phyloP scores from a whole-genome alignment of 2,888 invertebrate genomes.

The Boloria euphrosyne region DNA sequence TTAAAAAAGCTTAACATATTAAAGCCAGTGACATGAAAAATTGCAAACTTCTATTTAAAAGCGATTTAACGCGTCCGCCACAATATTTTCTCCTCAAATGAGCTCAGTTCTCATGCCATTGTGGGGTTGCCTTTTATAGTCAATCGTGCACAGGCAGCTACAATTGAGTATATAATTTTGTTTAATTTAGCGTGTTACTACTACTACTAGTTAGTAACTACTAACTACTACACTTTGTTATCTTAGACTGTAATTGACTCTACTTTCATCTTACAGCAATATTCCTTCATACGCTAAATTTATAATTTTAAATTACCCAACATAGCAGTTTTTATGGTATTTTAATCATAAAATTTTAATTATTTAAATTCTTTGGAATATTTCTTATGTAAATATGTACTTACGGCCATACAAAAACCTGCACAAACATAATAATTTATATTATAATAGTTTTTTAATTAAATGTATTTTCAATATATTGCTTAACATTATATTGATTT shows the following conservation, averaged over 20 bases:
- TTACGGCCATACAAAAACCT: too few relatives aligned
- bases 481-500: too few relatives aligned
- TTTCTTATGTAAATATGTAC: too few relatives aligned
- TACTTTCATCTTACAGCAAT: background rate
- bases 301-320: too few relatives aligned
- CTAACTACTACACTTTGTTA: background rate
- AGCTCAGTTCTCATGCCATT: constrained; percentile 80
- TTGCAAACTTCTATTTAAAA: constrained; percentile 65
- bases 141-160: constrained; percentile 68
- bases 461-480: too few relatives aligned
- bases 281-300: too few relatives aligned
- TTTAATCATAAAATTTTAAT: too few relatives aligned
- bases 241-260: background rate
- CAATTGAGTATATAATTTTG: background rate
- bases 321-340: too few relatives aligned
- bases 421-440: too few relatives aligned
- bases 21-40: constrained; percentile 13
- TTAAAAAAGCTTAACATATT: background rate
- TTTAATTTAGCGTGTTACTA: background rate
- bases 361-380: too few relatives aligned
- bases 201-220: too few relatives aligned
- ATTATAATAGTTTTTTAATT: too few relatives aligned
- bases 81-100: constrained; percentile 80
- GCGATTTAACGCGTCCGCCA: constrained; percentile 68
- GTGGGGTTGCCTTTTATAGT: constrained; percentile 76